A percentile compares a stretch with the other conserved stretches of the same genome.
Conservation (phyloP, 92 coral and sea anemone species). For the Porites rus region DNA sequence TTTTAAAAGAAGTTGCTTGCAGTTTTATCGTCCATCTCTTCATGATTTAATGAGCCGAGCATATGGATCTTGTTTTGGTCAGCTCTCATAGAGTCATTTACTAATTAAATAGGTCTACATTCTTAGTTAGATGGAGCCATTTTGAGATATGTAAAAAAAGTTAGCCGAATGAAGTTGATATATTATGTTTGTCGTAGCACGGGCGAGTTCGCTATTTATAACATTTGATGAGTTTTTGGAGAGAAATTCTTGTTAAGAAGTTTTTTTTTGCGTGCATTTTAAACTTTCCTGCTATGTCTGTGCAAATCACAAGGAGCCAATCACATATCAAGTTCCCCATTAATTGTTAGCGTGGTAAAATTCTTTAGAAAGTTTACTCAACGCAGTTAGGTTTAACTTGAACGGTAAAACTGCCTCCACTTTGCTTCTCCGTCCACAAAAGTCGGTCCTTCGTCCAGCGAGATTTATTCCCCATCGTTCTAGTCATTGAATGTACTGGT, state of each 20-base stretch:
- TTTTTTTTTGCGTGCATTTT: slow-evolving; percentile 11
- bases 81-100: slow-evolving; percentile 28
- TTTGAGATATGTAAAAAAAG: slow-evolving; percentile 10
- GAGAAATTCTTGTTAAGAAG: neutral
- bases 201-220: neutral
- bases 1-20: slow-evolving; percentile 15
- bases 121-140: neutral
- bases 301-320: slow-evolving; percentile 25
- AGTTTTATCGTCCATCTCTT: slow-evolving; percentile 37
- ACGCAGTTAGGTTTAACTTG: neutral
- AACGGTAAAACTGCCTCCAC: neutral
- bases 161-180: neutral
- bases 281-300: slow-evolving; percentile 16
- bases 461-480: neutral
- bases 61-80: slow-evolving; percentile 20
- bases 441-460: neutral
- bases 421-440: neutral
- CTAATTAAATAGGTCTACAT: slow-evolving; percentile 22
- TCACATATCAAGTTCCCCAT: slow-evolving; percentile 36
- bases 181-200: neutral
- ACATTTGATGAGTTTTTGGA: neutral
- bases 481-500: neutral
- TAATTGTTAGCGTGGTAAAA: slow-evolving; percentile 40
- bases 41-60: slow-evolving; percentile 25
- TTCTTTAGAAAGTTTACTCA: slow-evolving; percentile 15